A percentile compares a stretch with the other conserved stretches of the same genome.
Conservation (phyloP, 2,113 vertebrate species). For the Microtus richardsoni region DNA sequence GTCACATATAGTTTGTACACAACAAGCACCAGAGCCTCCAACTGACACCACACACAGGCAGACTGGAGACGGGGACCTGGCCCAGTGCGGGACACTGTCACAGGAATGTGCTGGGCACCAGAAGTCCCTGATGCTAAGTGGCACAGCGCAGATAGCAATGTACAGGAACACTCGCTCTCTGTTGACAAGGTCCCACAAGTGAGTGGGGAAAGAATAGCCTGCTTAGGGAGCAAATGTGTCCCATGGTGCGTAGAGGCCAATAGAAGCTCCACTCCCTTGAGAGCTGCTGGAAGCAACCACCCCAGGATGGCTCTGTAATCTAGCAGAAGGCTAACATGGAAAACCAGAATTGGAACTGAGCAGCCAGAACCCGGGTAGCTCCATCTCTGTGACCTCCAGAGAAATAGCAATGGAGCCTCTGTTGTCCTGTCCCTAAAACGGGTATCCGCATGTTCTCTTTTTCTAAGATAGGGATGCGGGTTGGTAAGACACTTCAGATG, state of each 20-base stretch:
- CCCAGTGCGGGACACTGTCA: neutral
- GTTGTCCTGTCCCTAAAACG: neutral
- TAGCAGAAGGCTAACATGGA: neutral
- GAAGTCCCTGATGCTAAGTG: neutral
- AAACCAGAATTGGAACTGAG: neutral
- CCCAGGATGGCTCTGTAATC: neutral
- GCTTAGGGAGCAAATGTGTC: neutral
- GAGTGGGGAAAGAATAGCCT: neutral
- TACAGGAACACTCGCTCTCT: neutral
- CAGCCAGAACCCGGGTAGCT: neutral
- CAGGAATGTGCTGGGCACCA: neutral
- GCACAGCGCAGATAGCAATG: neutral
- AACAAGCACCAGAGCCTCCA: slow-evolving; percentile 33
- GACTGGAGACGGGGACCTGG: slow-evolving; percentile 16
- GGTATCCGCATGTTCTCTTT: neutral
- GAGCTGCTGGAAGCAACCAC: neutral
- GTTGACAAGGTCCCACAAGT: neutral
- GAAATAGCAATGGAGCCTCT: neutral
- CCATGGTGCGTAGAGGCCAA: neutral
- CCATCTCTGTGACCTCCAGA: neutral
- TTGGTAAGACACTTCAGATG: neutral
- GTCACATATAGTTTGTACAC: slow-evolving; percentile 72
- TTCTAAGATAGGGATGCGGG: neutral
- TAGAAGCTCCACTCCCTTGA: neutral
- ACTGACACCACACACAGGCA: slow-evolving; percentile 69